Percentiles rank a stretch among this genome's conserved stretches.
phyloP scores from a whole-genome alignment of 2,888 invertebrate species.

The Blastobasis adustella region DNA sequence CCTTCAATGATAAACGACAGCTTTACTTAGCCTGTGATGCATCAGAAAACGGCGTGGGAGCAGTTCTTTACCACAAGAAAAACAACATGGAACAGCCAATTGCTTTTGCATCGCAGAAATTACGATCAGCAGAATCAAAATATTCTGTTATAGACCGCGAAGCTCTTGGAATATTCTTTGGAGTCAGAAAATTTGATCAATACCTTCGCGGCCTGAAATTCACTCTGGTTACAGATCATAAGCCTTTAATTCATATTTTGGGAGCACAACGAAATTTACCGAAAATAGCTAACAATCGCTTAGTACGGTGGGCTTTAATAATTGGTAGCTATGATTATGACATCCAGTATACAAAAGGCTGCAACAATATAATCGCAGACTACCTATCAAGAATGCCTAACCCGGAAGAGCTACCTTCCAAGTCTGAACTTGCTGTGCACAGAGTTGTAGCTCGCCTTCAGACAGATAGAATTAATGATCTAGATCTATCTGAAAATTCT shows the following conservation, averaged over 20 bases:
- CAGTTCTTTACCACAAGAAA: constrained; percentile 4
- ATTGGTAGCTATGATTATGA: constrained; percentile 1
- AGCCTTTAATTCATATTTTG: constrained; percentile 6
- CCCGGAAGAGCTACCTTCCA: background rate
- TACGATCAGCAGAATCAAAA: constrained; percentile 5
- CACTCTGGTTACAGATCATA: constrained; percentile 7
- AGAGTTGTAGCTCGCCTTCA: constrained; percentile 1
- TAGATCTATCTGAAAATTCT: background rate
- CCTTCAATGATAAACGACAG: constrained; percentile 4
- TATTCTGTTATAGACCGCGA: constrained; percentile 10
- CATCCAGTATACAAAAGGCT: background rate
- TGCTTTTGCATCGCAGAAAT: constrained; percentile 6
- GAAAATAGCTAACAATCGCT: constrained; percentile 7
- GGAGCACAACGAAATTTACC: constrained; percentile 7
- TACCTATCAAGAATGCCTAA: constrained; percentile 1
- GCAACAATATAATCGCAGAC: background rate
- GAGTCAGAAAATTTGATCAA: constrained; percentile 10
- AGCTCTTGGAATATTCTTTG: constrained; percentile 9
- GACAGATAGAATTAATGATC: background rate
- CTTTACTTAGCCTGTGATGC: constrained; percentile 3
- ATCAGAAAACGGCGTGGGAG: constrained; percentile 6
- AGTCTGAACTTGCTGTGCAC: background rate
- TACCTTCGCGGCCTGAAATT: constrained; percentile 4
- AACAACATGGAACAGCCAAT: constrained; percentile 3
- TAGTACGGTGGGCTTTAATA: constrained; percentile 1